A percentile compares a stretch with the other conserved stretches of the same genome.
phyloP scores from a whole-genome alignment of 1,140 invertebrate species.

The Vollenhovia emeryi region DNA sequence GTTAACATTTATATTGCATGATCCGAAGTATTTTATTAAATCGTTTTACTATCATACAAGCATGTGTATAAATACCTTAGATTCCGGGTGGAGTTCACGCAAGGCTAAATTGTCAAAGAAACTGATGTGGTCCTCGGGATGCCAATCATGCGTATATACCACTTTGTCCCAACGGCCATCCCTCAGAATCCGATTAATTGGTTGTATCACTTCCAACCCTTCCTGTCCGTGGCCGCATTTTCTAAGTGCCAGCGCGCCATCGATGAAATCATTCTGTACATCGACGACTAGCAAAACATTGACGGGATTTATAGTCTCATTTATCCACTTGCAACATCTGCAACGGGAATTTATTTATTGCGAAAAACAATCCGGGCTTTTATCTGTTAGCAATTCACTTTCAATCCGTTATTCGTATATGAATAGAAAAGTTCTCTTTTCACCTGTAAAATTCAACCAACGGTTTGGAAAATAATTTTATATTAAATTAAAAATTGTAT shows the following conservation, averaged over 20 bases:
- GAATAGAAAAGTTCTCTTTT: background rate
- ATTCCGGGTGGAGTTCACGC: constrained; percentile 85
- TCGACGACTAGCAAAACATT: constrained; percentile 91
- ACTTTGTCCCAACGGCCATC: constrained; percentile 89
- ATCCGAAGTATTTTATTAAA: background rate
- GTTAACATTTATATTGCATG: background rate
- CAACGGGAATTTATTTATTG: constrained; percentile 32
- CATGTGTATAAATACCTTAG: constrained; percentile 70
- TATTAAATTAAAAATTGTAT: no score
- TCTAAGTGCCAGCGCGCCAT: constrained; percentile 89
- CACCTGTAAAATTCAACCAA: background rate
- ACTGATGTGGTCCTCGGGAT: constrained; percentile 92
- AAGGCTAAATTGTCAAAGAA: constrained; percentile 90
- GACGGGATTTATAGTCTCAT: constrained; percentile 83
- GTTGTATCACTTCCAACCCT: constrained; percentile 87
- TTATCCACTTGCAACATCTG: constrained; percentile 78
- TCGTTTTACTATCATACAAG: background rate
- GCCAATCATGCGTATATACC: constrained; percentile 93
- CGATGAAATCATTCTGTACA: constrained; percentile 95
- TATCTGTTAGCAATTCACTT: background rate
- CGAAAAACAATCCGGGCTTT: background rate
- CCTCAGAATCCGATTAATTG: constrained; percentile 90
- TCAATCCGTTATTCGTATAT: background rate
- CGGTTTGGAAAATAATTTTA: background rate
- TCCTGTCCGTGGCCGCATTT: constrained; percentile 89